These are phyloP conservation scores for Drosophila albomicans DNA, from an alignment of 1,140 invertebrate genomes.

Conservation along the genomic window DNA sequence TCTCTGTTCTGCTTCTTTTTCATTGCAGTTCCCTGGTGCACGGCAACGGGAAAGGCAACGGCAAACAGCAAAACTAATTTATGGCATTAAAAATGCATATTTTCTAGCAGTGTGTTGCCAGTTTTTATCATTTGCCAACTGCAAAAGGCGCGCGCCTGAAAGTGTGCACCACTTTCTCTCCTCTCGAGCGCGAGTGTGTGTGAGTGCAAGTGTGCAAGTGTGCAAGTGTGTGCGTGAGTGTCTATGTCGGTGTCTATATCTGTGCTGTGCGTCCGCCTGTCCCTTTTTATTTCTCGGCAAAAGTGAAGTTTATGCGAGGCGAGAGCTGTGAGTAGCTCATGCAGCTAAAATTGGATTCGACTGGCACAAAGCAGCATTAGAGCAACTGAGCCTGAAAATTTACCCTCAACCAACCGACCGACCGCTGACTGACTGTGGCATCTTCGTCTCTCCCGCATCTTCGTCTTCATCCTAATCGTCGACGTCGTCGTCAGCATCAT, in stretches of 20 bases:
- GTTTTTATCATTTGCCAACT: slow-evolving; percentile 79
- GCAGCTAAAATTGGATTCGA: slow-evolving; percentile 73
- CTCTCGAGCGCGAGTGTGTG: not conserved
- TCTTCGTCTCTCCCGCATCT: not conserved
- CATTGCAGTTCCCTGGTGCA: slow-evolving; percentile 53
- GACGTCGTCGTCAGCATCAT: slow-evolving; percentile 13
- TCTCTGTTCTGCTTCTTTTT: slow-evolving; percentile 23
- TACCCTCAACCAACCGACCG: slow-evolving; percentile 1
- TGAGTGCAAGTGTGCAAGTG: slow-evolving; percentile 22
- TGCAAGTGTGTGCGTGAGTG: not conserved
- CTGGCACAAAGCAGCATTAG: slow-evolving; percentile 56
- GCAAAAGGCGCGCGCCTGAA: slow-evolving; percentile 39
- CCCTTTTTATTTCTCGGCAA: slow-evolving; percentile 6
- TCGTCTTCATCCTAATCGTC: slow-evolving; percentile 5
- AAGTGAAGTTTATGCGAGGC: slow-evolving; percentile 48
- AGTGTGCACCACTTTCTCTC: slow-evolving; percentile 24
- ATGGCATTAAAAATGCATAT: slow-evolving; percentile 83
- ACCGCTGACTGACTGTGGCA: slow-evolving; percentile 2
- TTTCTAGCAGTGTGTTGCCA: slow-evolving; percentile 77
- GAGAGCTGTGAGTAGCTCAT: slow-evolving; percentile 49
- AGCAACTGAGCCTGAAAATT: slow-evolving; percentile 50
- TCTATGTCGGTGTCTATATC: not conserved
- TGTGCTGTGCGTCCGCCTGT: not conserved
- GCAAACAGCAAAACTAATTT: slow-evolving; percentile 80
- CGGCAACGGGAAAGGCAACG: slow-evolving; percentile 32